Evolutionary conservation across 2,797 vertebrate species (phyloP).

Genomic region (Cyclura pinguis): DNA sequence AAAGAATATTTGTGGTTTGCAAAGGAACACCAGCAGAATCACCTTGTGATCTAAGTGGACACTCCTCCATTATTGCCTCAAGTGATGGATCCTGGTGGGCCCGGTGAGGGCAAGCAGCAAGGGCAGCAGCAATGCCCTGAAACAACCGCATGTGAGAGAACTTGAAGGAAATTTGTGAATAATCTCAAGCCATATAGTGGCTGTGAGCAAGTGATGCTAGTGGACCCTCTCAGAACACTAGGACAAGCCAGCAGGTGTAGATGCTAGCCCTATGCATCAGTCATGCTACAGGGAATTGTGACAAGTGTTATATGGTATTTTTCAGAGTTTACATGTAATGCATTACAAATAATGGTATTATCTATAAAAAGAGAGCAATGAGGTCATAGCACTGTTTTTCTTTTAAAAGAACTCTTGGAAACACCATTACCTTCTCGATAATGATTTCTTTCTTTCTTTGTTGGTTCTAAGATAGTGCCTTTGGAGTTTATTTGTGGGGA

Average conservation of each 20-base stretch:
- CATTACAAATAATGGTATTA: background rate
- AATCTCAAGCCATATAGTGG: background rate
- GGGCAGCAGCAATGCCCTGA: background rate
- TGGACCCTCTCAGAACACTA: background rate
- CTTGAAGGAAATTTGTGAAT: background rate
- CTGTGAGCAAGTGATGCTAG: background rate
- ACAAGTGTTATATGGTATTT: background rate
- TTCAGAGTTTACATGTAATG: background rate
- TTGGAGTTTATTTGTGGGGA: background rate
- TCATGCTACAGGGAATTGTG: background rate
- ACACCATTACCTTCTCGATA: too few species aligned
- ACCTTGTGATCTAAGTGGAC: background rate
- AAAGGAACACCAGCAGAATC: background rate
- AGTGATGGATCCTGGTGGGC: background rate
- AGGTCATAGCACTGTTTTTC: too few species aligned
- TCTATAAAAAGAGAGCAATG: background rate
- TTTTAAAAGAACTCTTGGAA: too few species aligned
- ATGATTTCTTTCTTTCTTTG: background rate
- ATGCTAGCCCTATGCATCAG: background rate
- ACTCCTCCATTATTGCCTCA: background rate
- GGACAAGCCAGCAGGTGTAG: background rate
- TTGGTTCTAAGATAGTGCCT: background rate
- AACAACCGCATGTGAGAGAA: background rate
- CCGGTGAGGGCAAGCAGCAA: too few species aligned
- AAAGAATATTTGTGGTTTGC: background rate